Percentiles rank a stretch among this genome's conserved stretches.
These are phyloP conservation scores for Onchidella celtica DNA, from an alignment of 2,888 invertebrate genomes.

Conservation along the genomic window DNA sequence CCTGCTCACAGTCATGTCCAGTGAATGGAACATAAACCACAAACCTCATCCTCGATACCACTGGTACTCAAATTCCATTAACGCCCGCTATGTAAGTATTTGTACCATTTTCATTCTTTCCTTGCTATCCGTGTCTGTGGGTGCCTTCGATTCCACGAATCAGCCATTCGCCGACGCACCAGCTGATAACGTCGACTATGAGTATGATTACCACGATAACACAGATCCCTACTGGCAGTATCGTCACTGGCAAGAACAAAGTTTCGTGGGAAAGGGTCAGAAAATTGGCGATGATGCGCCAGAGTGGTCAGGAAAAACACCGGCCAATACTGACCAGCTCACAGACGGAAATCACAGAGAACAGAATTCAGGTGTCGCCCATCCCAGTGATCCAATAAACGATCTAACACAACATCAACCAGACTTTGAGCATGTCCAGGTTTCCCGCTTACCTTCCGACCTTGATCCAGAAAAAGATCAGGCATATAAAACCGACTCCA, in stretches of 20 bases:
- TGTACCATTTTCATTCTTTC: too few species aligned
- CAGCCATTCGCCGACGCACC: too few species aligned
- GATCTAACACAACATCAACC: too few species aligned
- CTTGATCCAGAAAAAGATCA: too few species aligned
- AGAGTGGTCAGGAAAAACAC: background rate
- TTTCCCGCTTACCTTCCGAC: too few species aligned
- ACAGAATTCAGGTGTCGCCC: background rate
- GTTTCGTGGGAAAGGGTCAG: conserved; percentile 32
- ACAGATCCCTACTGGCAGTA: conserved; percentile 4
- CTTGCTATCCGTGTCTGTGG: too few species aligned
- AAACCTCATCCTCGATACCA: too few species aligned
- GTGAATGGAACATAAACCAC: background rate
- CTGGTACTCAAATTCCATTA: too few species aligned
- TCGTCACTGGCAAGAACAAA: conserved; percentile 33
- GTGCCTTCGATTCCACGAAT: background rate
- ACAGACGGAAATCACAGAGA: background rate
- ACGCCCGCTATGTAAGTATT: too few species aligned
- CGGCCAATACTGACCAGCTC: background rate
- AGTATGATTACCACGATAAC: conserved; percentile 13
- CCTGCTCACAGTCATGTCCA: background rate
- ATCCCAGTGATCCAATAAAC: background rate
- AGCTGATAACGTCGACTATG: background rate
- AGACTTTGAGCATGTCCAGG: too few species aligned
- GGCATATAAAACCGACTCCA: too few species aligned
- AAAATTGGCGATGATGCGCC: conserved; percentile 21